These are phyloP conservation scores for Melanargia galathea DNA, from an alignment of 2,888 invertebrate genomes.

Conservation along the genomic window DNA sequence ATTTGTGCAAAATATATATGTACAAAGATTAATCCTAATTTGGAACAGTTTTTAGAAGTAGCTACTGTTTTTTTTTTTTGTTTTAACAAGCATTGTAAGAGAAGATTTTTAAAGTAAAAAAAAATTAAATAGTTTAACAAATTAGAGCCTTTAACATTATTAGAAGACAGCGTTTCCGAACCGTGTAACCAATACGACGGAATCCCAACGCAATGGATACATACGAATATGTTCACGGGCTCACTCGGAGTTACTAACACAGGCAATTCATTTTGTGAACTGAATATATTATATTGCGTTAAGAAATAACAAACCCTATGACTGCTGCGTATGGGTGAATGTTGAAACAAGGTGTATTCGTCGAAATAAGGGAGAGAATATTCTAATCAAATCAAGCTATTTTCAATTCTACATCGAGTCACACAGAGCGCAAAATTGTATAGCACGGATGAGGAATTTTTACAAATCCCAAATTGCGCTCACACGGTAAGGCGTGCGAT, in stretches of 20 bases:
- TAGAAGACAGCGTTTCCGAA: conserved; percentile 58
- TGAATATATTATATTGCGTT: conserved; percentile 74
- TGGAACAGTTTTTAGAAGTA: not conserved
- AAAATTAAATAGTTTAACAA: conserved; percentile 45
- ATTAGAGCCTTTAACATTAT: conserved; percentile 64
- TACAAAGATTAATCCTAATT: no score
- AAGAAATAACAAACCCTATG: conserved; percentile 66
- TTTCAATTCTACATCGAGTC: conserved; percentile 54
- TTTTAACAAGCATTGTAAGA: not conserved
- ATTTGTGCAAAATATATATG: no score
- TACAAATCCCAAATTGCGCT: conserved; percentile 73
- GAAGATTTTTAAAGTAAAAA: conserved; percentile 44
- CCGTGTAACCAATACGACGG: conserved; percentile 65
- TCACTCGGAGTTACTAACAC: conserved; percentile 81
- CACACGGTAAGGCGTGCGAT: conserved; percentile 69
- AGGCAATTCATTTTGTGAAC: conserved; percentile 82
- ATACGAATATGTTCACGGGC: conserved; percentile 80
- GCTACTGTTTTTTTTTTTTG: not conserved
- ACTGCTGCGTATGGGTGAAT: conserved; percentile 55
- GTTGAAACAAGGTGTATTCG: conserved; percentile 56
- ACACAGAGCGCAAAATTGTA: conserved; percentile 53
- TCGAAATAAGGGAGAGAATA: conserved; percentile 64
- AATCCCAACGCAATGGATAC: conserved; percentile 77
- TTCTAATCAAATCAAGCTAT: conserved; percentile 50
- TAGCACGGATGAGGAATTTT: conserved; percentile 53